A percentile compares a stretch with the other conserved stretches of the same genome.
phyloP scores from a whole-genome alignment of 2,113 vertebrate genomes.

The Stomatorhinus ivindoensis region DNA sequence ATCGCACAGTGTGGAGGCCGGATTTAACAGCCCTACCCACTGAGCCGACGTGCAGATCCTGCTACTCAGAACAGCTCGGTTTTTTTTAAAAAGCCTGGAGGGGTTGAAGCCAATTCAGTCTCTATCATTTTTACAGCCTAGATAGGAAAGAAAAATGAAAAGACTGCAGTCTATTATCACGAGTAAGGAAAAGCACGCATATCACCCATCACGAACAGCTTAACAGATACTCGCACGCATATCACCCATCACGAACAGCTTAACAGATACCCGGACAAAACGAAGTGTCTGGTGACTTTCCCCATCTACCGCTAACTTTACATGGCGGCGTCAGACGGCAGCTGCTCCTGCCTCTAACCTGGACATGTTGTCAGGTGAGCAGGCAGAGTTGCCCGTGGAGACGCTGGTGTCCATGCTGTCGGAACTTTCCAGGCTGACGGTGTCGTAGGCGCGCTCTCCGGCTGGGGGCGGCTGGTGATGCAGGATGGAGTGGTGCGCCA shows the following conservation, averaged over 20 bases:
- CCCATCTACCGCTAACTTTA: neutral
- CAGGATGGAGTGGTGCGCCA: conserved; percentile 83
- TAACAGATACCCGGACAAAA: neutral
- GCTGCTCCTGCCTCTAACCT: conserved; percentile 54
- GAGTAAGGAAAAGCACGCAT: neutral
- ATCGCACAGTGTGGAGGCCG: neutral
- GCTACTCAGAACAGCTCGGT: neutral
- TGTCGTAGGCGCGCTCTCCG: conserved; percentile 76
- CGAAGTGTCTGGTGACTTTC: neutral
- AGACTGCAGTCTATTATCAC: neutral
- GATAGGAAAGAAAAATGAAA: neutral
- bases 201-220: neutral
- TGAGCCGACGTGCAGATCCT: neutral
- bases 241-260: neutral
- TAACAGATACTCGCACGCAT: neutral
- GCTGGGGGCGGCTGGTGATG: conserved; percentile 72
- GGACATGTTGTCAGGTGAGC: conserved; percentile 79
- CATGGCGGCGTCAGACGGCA: neutral
- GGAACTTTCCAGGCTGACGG: conserved; percentile 92
- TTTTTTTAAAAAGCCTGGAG: neutral
- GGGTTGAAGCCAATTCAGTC: neutral
- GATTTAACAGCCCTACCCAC: neutral
- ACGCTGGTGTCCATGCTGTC: conserved; percentile 96
- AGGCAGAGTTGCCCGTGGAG: conserved; percentile 83
- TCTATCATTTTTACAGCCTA: neutral